Conservation (phyloP, 2,797 vertebrate genomes). For the Pyrocephalus nanus region DNA sequence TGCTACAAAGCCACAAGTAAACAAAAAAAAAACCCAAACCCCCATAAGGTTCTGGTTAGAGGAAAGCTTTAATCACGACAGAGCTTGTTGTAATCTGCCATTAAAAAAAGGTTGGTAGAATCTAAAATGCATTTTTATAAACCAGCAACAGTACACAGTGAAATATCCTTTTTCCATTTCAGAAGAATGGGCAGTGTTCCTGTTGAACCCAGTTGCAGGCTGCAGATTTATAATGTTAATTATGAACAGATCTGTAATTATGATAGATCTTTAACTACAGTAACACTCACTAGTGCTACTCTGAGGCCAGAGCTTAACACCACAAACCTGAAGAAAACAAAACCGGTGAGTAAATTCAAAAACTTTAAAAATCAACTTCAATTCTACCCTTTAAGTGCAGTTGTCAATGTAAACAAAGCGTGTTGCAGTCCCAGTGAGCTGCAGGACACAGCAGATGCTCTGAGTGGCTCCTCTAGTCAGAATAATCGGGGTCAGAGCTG, state of each 20-base stretch:
- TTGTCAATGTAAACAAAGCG: constrained; percentile 70
- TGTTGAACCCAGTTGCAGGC: not conserved
- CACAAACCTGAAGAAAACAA: not conserved
- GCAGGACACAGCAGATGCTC: constrained; percentile 15
- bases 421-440: constrained; percentile 24
- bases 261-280: not conserved
- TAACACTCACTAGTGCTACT: not conserved
- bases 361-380: constrained; percentile 67
- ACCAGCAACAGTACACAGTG: not conserved
- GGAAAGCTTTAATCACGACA: not conserved
- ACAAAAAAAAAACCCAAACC: not conserved
- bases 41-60: not conserved
- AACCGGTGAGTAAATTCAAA: not conserved
- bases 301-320: not conserved
- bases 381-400: constrained; percentile 67
- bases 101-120: not conserved
- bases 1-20: not conserved
- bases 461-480: not conserved
- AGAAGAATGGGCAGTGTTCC: not conserved
- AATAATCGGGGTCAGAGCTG: not conserved
- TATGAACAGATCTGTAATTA: not conserved
- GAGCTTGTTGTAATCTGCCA: not conserved
- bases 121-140: not conserved
- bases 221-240: not conserved
- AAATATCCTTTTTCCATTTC: not conserved